These are phyloP conservation scores for Argya squamiceps DNA, from an alignment of 2,797 vertebrate genomes.

Conservation along the genomic window DNA sequence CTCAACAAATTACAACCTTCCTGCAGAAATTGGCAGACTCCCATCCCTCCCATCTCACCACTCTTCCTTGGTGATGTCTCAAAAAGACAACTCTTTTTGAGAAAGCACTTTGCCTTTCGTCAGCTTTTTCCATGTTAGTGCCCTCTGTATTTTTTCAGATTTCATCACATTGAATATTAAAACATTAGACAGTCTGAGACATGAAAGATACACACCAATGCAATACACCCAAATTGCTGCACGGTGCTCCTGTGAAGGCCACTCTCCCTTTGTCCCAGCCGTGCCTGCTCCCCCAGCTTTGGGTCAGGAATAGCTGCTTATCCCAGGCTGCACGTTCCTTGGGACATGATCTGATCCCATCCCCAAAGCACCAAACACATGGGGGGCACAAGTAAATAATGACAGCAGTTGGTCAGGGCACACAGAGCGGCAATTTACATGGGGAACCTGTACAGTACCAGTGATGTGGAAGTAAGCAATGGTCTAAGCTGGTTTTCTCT, in stretches of 20 bases:
- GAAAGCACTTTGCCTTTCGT: neutral
- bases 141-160: neutral
- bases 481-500: neutral
- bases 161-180: neutral
- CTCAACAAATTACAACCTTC: neutral
- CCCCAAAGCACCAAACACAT: neutral
- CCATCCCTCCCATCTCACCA: neutral
- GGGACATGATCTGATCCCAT: neutral
- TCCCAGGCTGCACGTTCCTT: neutral
- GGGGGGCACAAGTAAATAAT: neutral
- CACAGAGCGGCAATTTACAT: neutral
- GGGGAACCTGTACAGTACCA: neutral
- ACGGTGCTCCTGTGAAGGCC: rapidly evolving
- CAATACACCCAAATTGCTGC: neutral
- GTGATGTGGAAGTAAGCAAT: rapidly evolving
- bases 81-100: neutral
- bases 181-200: neutral
- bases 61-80: neutral
- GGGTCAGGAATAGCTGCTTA: neutral
- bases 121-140: neutral
- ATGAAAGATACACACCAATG: neutral
- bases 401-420: neutral
- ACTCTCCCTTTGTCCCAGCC: neutral
- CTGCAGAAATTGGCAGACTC: constrained; percentile 9
- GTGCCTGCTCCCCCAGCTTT: neutral